These are phyloP conservation scores for Phytoseiulus persimilis DNA, from an alignment of 2,888 invertebrate genomes.

Conservation along the genomic window DNA sequence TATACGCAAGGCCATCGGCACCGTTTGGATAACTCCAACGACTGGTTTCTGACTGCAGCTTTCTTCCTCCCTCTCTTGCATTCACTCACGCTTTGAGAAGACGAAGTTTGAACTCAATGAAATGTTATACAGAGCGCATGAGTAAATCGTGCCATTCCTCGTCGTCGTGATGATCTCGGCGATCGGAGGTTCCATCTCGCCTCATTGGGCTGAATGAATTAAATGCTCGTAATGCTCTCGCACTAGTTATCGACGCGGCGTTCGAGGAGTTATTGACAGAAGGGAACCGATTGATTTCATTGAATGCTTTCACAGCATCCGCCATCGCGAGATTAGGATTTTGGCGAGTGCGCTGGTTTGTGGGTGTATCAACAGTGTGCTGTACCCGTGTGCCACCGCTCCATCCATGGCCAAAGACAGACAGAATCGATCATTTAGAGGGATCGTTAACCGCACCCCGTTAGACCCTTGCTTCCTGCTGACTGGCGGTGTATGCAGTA, in stretches of 20 bases:
- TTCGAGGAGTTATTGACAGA: background rate
- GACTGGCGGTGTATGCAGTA: background rate
- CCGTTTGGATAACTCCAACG: too few species aligned
- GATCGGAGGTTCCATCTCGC: background rate
- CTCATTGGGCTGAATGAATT: background rate
- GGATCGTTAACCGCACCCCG: slow-evolving; percentile 5
- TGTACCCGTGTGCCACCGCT: background rate
- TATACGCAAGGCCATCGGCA: too few species aligned
- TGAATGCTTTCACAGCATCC: background rate
- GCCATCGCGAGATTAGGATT: background rate
- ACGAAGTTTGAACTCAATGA: too few species aligned
- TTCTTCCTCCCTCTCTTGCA: too few species aligned
- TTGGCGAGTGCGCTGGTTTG: background rate
- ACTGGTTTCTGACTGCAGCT: too few species aligned
- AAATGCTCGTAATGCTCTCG: background rate
- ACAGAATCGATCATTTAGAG: background rate
- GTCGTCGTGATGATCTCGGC: too few species aligned
- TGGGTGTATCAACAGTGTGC: background rate
- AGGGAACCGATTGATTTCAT: background rate
- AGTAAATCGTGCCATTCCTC: too few species aligned
- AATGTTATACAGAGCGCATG: too few species aligned
- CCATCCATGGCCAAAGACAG: background rate
- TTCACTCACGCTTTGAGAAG: too few species aligned
- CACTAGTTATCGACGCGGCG: background rate
- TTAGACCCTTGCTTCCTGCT: background rate